Evolutionary conservation across 2,113 vertebrate species (phyloP).

Genomic region (Myrmecophaga tridactyla): DNA sequence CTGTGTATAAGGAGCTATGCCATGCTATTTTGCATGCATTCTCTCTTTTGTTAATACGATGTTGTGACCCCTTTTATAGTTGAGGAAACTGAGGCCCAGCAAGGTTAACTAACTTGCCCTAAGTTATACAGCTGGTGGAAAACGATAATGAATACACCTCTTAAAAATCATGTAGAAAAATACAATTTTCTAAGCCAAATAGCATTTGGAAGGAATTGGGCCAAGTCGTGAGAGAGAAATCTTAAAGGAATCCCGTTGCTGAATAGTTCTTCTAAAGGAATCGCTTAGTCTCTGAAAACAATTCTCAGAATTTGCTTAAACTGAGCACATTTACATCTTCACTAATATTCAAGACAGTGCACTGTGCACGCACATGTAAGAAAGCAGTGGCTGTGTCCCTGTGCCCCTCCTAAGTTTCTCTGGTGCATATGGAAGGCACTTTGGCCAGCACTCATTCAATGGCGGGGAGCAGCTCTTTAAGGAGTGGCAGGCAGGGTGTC

Average conservation of each 20-base stretch:
- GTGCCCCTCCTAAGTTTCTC: accelerated
- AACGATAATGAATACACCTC: neutral
- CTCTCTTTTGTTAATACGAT: neutral
- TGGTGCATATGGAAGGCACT: no score
- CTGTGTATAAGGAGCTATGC: neutral
- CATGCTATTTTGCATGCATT: accelerated
- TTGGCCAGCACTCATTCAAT: neutral
- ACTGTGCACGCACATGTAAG: accelerated
- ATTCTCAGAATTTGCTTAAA: conserved; percentile 1
- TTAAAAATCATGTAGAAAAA: neutral
- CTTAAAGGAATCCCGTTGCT: neutral
- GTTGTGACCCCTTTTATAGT: neutral
- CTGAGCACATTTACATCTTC: neutral
- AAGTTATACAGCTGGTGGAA: neutral
- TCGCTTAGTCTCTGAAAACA: neutral
- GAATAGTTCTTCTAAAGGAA: neutral
- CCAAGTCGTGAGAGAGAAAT: neutral
- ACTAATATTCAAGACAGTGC: neutral
- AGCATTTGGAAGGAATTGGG: neutral
- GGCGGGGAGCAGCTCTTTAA: accelerated
- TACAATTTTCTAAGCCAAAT: neutral
- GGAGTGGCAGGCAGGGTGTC: neutral
- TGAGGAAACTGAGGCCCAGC: neutral
- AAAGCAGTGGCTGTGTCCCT: neutral
- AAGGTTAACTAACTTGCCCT: neutral